A percentile compares a stretch with the other conserved stretches of the same genome.
These are phyloP conservation scores for Myotis yumanensis DNA, from an alignment of 2,113 vertebrate genomes.

Conservation along the genomic window DNA sequence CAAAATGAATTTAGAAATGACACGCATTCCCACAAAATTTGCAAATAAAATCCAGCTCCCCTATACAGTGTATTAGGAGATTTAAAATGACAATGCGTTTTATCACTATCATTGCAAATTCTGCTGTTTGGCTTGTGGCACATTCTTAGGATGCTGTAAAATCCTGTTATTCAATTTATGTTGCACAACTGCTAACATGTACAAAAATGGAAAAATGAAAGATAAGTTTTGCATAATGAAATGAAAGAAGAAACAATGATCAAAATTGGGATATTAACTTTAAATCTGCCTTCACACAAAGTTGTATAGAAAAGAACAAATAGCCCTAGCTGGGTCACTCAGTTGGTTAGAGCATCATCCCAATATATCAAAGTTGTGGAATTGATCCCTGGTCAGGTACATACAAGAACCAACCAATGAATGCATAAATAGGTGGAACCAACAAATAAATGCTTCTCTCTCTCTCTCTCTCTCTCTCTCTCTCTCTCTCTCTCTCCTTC, in stretches of 20 bases:
- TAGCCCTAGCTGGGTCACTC: neutral
- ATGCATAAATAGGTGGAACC: neutral
- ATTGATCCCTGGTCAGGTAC: neutral
- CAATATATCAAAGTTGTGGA: too few relatives aligned
- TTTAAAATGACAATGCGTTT: neutral
- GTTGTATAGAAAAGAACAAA: neutral
- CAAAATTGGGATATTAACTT: constrained; percentile 18
- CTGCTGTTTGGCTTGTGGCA: neutral
- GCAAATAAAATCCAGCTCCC: neutral
- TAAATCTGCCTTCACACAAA: neutral
- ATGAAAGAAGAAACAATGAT: constrained; percentile 32
- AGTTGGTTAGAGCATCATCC: neutral
- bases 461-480: neutral
- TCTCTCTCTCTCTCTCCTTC: too few relatives aligned
- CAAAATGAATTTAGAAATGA: constrained; percentile 58
- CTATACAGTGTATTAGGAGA: neutral
- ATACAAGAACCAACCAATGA: neutral
- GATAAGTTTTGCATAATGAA: constrained; percentile 35
- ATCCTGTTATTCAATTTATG: constrained; percentile 47
- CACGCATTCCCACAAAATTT: neutral
- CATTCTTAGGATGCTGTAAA: constrained; percentile 37
- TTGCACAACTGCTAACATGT: constrained; percentile 45
- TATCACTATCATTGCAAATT: constrained; percentile 49
- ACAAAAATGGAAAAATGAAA: constrained; percentile 56
- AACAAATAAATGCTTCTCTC: neutral